phyloP scores from a whole-genome alignment of 2,797 vertebrate genomes.

The Chelidonichthys spinosus region DNA sequence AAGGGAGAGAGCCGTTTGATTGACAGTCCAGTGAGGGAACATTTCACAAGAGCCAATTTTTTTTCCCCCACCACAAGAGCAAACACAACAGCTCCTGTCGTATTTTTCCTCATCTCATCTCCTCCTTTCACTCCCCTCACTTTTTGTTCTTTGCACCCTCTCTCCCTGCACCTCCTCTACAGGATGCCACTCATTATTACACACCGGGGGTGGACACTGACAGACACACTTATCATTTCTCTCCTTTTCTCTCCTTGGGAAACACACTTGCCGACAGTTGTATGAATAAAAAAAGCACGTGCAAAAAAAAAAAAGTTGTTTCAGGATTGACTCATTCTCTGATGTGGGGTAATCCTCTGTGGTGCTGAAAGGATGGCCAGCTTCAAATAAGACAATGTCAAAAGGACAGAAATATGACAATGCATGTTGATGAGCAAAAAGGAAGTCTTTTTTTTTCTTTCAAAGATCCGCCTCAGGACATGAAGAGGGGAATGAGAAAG shows the following conservation, averaged over 20 bases:
- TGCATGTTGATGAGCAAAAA: conserved; percentile 42
- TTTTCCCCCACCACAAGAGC: conserved; percentile 27
- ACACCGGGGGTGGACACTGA: conserved; percentile 22
- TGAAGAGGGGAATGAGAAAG: conserved; percentile 27
- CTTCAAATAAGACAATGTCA: conserved; percentile 43
- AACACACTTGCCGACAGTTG: conserved; percentile 6
- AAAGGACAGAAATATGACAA: conserved; percentile 45
- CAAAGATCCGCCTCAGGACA: conserved; percentile 9
- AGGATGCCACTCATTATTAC: conserved; percentile 43
- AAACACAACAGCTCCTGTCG: conserved; percentile 53
- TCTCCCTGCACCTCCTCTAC: conserved; percentile 13
- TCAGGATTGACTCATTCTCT: conserved; percentile 22
- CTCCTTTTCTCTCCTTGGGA: conserved; percentile 16
- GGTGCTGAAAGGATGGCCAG: conserved; percentile 2
- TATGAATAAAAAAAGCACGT: conserved; percentile 59
- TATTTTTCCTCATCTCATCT: conserved; percentile 29
- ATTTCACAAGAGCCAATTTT: conserved; percentile 44
- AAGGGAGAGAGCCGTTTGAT: conserved; percentile 52
- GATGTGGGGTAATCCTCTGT: conserved; percentile 11
- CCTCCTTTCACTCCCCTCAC: conserved; percentile 33
- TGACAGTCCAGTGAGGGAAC: conserved; percentile 57
- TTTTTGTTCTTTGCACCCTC: conserved; percentile 35
- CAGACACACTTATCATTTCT: conserved; percentile 17
- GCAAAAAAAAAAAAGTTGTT: conserved; percentile 49
- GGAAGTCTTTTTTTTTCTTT: not conserved